Base-by-base conservation (phyloP, 1,140 invertebrate species). In the Thereuonema tuberculata region DNA sequence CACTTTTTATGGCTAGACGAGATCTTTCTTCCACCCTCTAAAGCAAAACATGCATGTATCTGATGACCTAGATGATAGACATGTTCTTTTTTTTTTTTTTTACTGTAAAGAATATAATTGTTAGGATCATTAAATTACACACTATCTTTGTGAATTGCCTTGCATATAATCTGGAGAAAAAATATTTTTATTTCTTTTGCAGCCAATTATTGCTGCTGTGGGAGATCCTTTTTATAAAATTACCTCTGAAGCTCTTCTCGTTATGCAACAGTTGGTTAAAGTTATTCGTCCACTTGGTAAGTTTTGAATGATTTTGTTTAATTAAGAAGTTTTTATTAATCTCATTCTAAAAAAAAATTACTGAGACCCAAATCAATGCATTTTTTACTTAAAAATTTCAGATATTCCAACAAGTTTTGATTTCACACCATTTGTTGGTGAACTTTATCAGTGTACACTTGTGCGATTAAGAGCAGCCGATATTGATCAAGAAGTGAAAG, bases 401-500 rank as follows among this genome's bases (percentile, higher is more conserved):
- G 77, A 77, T 59, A 72, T 76, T 43, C 75, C 78, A 9, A 78
- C 79, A 17, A 78, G 75, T 61, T 86, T 86, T 67, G 85, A 93
- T 74, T 87, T 91, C 64, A 80, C 79, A 0, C 81, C 82, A 2
- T 89, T 87, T 69, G 85, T 89, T 1, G 77, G 77, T 1, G 82
- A 87, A 57, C 81, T 98, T 66, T 98, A 96, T 73, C 76, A 80
- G 31, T 90, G 86, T 67, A 93, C 90, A 0, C 74, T 96, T 55
- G 80, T 84, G 23, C 79, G 93, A 63, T 76, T 99, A 2, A 85
- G 84, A 68, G 91, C 94, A n/a, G 85, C 93, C 0, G 93, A 97
- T 71, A 93, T 98, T 66, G 93, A 98, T 76, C 95, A 98, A 71
- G 94, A 98, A 78, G 94, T 98, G 0, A 98, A 98, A 71, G 95